These are phyloP conservation scores for Parasteatoda lunata DNA, from an alignment of 2,888 invertebrate genomes.

Conservation along the genomic window DNA sequence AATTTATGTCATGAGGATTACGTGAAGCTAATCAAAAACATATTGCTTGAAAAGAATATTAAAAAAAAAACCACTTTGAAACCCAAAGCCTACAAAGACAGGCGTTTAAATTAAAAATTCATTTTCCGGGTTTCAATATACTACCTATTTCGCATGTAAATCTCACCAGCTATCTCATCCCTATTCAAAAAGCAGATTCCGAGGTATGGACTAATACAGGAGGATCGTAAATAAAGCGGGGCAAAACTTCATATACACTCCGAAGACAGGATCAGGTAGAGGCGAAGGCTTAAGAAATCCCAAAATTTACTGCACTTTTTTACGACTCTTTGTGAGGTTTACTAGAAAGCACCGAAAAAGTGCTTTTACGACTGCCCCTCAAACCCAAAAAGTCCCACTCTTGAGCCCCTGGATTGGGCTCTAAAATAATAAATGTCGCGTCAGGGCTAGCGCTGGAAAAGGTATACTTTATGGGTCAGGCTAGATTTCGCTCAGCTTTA, in stretches of 20 bases:
- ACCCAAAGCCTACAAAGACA: too few species aligned
- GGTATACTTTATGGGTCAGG: conserved; percentile 34
- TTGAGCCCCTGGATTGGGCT: conserved; percentile 22
- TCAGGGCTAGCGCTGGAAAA: conserved; percentile 30
- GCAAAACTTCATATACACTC: conserved; percentile 52
- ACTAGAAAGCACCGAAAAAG: conserved; percentile 53
- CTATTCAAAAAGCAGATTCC: conserved; percentile 4
- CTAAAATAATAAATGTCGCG: conserved; percentile 63
- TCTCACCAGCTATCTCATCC: too few species aligned
- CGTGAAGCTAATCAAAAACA: too few species aligned
- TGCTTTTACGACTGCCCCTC: conserved; percentile 41
- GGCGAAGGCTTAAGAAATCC: conserved; percentile 46
- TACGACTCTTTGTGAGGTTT: conserved; percentile 60
- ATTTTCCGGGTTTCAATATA: too few species aligned
- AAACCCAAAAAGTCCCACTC: conserved; percentile 20
- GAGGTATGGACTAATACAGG: conserved; percentile 26
- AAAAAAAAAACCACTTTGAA: too few species aligned
- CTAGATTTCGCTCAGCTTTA: conserved; percentile 43
- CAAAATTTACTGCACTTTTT: conserved; percentile 59
- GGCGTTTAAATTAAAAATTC: too few species aligned
- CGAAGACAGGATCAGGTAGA: conserved; percentile 42
- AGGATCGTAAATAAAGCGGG: conserved; percentile 45
- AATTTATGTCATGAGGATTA: too few species aligned
- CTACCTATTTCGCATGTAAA: too few species aligned
- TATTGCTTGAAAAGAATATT: too few species aligned